Percentiles rank a stretch among this genome's conserved stretches.
phyloP scores from a whole-genome alignment of 1,140 invertebrate genomes.

The Andrena cerasifolii region DNA sequence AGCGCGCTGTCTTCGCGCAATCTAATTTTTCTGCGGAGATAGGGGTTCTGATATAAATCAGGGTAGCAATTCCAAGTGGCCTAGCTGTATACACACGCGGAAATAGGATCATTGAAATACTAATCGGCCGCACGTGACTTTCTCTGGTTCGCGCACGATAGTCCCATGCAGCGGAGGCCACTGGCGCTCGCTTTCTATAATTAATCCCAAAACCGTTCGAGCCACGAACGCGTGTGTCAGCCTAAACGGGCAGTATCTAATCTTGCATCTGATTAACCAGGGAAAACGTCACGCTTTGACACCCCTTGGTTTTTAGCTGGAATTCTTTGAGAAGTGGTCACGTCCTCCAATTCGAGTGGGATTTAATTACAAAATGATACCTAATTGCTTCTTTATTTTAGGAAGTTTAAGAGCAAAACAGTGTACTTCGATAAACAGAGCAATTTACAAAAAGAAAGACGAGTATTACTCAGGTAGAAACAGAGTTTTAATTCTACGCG shows the following conservation, averaged over 20 bases:
- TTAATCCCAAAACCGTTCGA: slow-evolving; percentile 59
- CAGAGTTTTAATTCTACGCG: slow-evolving; percentile 27
- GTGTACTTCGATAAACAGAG: too few species aligned
- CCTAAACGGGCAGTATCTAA: slow-evolving; percentile 43
- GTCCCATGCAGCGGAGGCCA: slow-evolving; percentile 31
- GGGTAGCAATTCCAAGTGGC: not conserved
- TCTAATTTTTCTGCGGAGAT: not conserved
- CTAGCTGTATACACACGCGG: slow-evolving; percentile 27
- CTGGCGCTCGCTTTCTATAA: slow-evolving; percentile 63
- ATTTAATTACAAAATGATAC: too few species aligned
- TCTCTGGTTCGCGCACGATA: slow-evolving; percentile 39
- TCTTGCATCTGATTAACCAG: slow-evolving; percentile 40
- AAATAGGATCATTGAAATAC: slow-evolving; percentile 38
- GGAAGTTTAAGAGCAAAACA: too few species aligned
- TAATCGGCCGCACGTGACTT: slow-evolving; percentile 59
- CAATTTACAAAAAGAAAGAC: too few species aligned
- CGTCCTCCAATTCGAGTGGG: too few species aligned
- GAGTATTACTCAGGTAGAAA: not conserved
- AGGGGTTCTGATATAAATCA: not conserved
- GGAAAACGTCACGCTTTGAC: not conserved
- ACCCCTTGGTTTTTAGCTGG: not conserved
- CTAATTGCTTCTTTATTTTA: too few species aligned
- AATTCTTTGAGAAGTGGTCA: too few species aligned
- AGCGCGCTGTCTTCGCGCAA: too few species aligned
- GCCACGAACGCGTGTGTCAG: slow-evolving; percentile 11